These are phyloP conservation scores for Trichopria drosophilae DNA, from an alignment of 2,888 invertebrate genomes.

Conservation along the genomic window DNA sequence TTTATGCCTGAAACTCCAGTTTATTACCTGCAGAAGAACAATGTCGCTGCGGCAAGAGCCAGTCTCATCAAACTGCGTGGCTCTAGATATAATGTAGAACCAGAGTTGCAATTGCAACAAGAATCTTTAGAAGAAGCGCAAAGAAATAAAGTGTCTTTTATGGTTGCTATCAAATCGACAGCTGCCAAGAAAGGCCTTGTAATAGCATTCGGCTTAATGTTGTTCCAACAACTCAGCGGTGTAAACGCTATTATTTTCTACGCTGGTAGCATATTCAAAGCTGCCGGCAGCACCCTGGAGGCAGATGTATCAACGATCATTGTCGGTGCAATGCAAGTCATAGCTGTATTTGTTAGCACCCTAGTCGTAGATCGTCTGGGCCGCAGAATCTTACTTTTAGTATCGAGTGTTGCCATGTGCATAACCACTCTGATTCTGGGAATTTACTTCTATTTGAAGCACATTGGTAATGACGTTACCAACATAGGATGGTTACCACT, in stretches of 20 bases:
- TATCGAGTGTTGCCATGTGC: constrained; percentile 73
- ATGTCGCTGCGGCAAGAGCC: constrained; percentile 68
- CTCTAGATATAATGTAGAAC: constrained; percentile 66
- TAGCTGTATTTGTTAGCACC: constrained; percentile 74
- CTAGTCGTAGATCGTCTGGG: constrained; percentile 81
- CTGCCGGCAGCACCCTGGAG: constrained; percentile 65
- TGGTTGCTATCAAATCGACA: constrained; percentile 64
- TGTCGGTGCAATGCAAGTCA: constrained; percentile 81
- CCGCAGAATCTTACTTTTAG: constrained; percentile 73
- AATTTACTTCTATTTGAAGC: constrained; percentile 65
- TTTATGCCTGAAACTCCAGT: constrained; percentile 89
- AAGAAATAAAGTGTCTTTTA: constrained; percentile 63
- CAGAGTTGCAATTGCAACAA: constrained; percentile 68
- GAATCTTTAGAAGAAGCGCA: constrained; percentile 62
- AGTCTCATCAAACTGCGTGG: constrained; percentile 78
- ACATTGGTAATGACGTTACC: constrained; percentile 56
- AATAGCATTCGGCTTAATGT: constrained; percentile 79
- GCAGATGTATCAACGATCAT: constrained; percentile 72
- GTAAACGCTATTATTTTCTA: constrained; percentile 85
- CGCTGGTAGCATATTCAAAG: constrained; percentile 72
- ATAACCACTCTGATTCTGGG: constrained; percentile 72
- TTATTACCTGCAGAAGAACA: constrained; percentile 68
- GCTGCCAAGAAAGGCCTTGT: constrained; percentile 69
- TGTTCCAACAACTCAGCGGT: constrained; percentile 86
- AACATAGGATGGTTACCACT: constrained; percentile 76